Conservation (phyloP, 2,888 invertebrate species). For the Andricus curvator region DNA sequence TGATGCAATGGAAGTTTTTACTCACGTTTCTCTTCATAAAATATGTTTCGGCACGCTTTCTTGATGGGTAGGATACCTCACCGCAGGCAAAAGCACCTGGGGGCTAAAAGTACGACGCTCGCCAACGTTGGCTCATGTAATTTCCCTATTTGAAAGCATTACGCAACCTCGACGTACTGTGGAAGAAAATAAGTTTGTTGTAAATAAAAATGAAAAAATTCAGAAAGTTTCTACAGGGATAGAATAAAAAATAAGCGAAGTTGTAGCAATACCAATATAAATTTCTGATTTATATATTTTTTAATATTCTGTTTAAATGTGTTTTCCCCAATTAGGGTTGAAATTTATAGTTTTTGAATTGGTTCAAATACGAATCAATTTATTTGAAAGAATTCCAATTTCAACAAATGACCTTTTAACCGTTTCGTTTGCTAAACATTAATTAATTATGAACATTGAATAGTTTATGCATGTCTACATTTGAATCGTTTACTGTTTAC, state of each 20-base stretch:
- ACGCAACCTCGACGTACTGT: background rate
- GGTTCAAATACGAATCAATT: no score
- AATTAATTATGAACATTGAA: no score
- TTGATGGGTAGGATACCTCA: background rate
- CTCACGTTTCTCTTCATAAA: background rate
- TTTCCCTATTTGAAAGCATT: background rate
- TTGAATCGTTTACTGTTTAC: no score
- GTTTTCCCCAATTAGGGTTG: no score
- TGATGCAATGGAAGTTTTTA: background rate
- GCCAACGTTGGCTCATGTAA: background rate
- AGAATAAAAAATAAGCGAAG: background rate
- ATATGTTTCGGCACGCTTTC: slow-evolving; percentile 6
- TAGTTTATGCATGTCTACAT: no score
- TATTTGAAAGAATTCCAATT: no score
- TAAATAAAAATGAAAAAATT: background rate
- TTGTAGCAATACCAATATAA: background rate
- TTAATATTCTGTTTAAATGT: background rate
- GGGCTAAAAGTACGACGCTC: background rate
- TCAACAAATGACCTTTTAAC: no score
- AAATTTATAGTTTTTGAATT: no score
- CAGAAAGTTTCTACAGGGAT: background rate
- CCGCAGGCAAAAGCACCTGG: background rate
- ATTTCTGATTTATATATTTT: background rate
- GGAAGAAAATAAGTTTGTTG: slow-evolving; percentile 5
- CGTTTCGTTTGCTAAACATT: no score